A percentile compares a stretch with the other conserved stretches of the same genome.
Conservation (phyloP, 2,888 invertebrate species). For the Synanthedon myopaeformis region DNA sequence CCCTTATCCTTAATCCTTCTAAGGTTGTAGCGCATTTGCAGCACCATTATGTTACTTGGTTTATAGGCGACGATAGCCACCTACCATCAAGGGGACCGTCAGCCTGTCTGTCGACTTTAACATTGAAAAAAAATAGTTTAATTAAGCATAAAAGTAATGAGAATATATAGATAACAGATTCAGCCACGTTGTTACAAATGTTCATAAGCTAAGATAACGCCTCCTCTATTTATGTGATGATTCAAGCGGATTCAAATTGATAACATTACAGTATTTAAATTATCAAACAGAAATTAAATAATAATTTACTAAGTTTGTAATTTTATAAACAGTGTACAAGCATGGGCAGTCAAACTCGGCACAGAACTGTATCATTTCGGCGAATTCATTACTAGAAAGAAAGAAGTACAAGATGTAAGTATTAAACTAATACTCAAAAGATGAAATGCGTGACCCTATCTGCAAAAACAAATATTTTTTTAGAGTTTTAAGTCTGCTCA, state of each 20-base stretch:
- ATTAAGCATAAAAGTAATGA: too few species aligned
- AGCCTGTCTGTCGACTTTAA: too few species aligned
- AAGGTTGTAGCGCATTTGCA: too few species aligned
- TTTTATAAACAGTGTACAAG: slow-evolving; percentile 72
- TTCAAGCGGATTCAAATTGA: too few species aligned
- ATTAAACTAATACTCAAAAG: background rate
- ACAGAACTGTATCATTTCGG: slow-evolving; percentile 84
- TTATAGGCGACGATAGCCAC: too few species aligned
- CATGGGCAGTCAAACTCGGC: slow-evolving; percentile 86
- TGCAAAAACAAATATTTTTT: background rate
- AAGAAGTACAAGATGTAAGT: slow-evolving; percentile 81
- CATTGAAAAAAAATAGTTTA: too few species aligned
- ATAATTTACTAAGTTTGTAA: slow-evolving; percentile 6
- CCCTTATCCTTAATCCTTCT: too few species aligned
- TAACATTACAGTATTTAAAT: too few species aligned
- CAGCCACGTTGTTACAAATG: background rate
- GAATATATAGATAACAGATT: background rate
- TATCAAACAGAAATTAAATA: too few species aligned
- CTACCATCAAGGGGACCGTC: too few species aligned
- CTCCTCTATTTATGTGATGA: too few species aligned
- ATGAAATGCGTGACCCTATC: background rate
- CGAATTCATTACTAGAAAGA: slow-evolving; percentile 82
- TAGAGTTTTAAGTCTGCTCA: slow-evolving; percentile 85
- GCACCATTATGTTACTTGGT: too few species aligned
- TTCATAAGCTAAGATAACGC: background rate